These are phyloP conservation scores for Megalurothrips usitatus DNA, from an alignment of 2,888 invertebrate genomes.

Conservation along the genomic window DNA sequence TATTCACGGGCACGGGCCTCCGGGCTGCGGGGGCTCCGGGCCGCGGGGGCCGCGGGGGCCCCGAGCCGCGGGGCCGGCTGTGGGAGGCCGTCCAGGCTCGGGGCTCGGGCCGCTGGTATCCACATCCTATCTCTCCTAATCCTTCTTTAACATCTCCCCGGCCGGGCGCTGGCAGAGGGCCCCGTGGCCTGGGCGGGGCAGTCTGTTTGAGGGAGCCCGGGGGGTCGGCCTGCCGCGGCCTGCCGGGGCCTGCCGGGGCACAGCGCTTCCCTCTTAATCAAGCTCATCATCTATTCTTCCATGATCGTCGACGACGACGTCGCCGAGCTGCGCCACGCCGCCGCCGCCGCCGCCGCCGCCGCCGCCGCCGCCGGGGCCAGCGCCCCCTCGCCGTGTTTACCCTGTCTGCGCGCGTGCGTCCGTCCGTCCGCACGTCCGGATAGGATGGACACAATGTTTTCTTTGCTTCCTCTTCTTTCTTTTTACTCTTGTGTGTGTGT, in stretches of 20 bases:
- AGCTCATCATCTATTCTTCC: slow-evolving; percentile 14
- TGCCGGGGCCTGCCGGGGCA: background rate
- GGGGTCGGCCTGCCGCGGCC: background rate
- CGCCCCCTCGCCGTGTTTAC: background rate
- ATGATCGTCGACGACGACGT: background rate
- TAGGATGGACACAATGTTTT: background rate
- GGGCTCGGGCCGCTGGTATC: background rate
- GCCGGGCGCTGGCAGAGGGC: background rate
- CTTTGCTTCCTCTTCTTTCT: background rate
- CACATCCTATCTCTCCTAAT: background rate
- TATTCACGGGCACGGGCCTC: background rate
- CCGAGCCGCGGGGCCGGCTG: background rate
- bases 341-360: background rate
- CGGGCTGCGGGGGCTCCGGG: too few species aligned
- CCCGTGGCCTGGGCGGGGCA: background rate
- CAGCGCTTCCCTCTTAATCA: background rate
- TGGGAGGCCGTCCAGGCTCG: too few species aligned
- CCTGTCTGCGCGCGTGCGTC: background rate
- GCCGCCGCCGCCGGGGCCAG: background rate
- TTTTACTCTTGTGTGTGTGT: background rate
- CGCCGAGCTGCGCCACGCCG: background rate
- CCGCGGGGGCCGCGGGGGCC: background rate
- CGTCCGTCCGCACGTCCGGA: background rate
- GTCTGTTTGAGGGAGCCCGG: background rate
- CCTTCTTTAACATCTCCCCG: background rate